Conservation (phyloP, 2,113 vertebrate species). For the Aptenodytes forsteri region DNA sequence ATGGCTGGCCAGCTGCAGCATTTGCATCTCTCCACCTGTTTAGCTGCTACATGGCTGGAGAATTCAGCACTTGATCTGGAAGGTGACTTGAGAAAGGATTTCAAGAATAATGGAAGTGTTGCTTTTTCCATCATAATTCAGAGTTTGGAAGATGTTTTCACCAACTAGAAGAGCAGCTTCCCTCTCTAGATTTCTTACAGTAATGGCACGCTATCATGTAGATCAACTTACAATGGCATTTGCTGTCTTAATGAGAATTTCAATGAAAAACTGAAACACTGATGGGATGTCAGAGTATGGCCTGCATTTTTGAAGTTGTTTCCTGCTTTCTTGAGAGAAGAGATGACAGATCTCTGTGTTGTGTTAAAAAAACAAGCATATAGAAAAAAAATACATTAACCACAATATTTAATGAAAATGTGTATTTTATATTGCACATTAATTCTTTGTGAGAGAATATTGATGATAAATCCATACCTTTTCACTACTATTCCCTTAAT, state of each 20-base stretch:
- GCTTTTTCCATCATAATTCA: not conserved
- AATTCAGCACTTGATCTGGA: not conserved
- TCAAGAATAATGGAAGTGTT: not conserved
- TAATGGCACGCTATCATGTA: accelerated
- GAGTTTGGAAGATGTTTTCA: not conserved
- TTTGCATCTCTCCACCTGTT: not conserved
- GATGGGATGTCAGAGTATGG: not conserved
- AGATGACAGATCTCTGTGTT: not conserved
- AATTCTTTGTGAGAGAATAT: not conserved
- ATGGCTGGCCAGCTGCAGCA: not conserved
- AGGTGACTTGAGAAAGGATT: not conserved
- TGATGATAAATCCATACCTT: not conserved
- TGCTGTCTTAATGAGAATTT: not conserved
- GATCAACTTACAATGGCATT: not conserved
- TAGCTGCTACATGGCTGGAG: not conserved
- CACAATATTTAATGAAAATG: not conserved
- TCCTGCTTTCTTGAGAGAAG: not conserved
- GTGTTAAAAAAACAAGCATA: not conserved
- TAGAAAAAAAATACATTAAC: not conserved
- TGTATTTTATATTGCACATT: not conserved
- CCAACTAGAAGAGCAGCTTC: not conserved
- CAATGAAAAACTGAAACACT: not conserved
- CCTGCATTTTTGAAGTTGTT: not conserved
- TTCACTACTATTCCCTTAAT: not conserved
- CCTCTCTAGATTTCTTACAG: not conserved